These are phyloP conservation scores for Phalacrocorax aristotelis DNA, from an alignment of 2,113 vertebrate genomes.

Conservation along the genomic window DNA sequence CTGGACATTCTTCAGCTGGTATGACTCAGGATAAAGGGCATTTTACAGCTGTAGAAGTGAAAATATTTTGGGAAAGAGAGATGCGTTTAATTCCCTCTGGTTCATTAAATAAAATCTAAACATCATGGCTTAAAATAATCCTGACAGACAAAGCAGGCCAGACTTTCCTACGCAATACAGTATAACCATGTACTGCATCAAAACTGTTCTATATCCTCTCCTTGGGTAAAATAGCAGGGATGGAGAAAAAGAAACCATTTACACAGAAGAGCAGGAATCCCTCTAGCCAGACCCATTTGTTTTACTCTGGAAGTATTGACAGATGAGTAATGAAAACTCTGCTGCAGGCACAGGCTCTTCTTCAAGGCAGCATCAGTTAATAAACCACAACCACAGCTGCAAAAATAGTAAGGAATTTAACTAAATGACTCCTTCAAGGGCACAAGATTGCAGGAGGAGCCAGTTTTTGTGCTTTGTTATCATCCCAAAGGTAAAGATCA, in stretches of 20 bases:
- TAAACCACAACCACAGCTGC: slow-evolving; percentile 60
- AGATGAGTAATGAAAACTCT: slow-evolving; percentile 59
- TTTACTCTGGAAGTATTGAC: slow-evolving; percentile 47
- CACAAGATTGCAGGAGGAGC: neutral
- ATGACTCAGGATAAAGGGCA: neutral
- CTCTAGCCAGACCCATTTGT: slow-evolving; percentile 28
- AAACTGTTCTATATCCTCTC: neutral
- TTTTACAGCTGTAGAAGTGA: neutral
- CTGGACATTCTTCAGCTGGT: neutral
- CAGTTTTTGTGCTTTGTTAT: neutral
- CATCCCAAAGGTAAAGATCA: slow-evolving; percentile 2
- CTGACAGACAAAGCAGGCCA: neutral
- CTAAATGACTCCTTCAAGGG: slow-evolving; percentile 34
- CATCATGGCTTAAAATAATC: slow-evolving; percentile 10
- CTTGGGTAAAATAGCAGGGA: neutral
- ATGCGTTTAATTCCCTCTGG: slow-evolving; percentile 2
- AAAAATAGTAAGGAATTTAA: slow-evolving; percentile 62
- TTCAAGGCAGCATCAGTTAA: slow-evolving; percentile 53
- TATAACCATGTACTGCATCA: neutral
- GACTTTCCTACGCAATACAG: neutral
- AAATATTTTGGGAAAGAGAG: neutral
- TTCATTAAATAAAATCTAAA: slow-evolving; percentile 7
- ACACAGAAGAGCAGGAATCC: neutral
- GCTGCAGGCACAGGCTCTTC: slow-evolving; percentile 28
- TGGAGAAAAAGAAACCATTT: neutral